Evolutionary conservation across 2,113 vertebrate species (phyloP), one percentile per base, ranked within the genome.

Genomic region (Xiphophorus hellerii): DNA sequence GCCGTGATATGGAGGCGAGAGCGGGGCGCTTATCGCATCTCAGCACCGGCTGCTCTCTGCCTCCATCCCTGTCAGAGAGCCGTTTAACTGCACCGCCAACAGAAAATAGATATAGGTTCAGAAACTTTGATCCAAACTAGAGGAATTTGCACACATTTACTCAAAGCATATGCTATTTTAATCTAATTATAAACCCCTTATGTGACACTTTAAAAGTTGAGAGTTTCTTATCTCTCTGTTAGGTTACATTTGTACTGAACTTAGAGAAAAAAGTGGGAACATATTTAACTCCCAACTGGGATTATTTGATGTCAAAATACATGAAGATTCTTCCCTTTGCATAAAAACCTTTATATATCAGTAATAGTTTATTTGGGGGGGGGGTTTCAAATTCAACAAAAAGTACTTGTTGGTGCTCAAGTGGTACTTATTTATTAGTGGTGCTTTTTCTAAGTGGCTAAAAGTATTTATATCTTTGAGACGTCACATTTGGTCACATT

Each of bases 1-100:
- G 89, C 93, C 89, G 91, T 77, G 90, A 91, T 92, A 89, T 92
- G 92, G 92, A 93, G 92, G 90, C 87, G 77, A 85, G 74, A 81
- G 86, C 83, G 10, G 90, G 88, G 84, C 42, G 80, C 70, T 74
- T 31, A 74, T 83, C 71, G 67, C 81, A 64, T 74, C 71, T 61
- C 44, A 48, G 44, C 44, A n/a, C 67, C 39, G 61, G 71, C 68
- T 63, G 61, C 84, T 70, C 68, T 63, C 51, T 22, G 54, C 17
- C 33, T 31, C 31, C 8, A 77, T 72, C 68, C 61, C 51, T 17
- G 54, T 14, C 33, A 31, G 29, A 10, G 13, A 77, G 28, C 66
- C 79, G 20, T 73, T 30, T 62, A 71, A 75, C 51, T 71, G 58
- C 69, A 39, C 37, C 2, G 4, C 44, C 17, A 6, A 25, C 22